phyloP scores from a whole-genome alignment of 2,888 invertebrate species.

The Pseudococcus jackbeardsleyi region DNA sequence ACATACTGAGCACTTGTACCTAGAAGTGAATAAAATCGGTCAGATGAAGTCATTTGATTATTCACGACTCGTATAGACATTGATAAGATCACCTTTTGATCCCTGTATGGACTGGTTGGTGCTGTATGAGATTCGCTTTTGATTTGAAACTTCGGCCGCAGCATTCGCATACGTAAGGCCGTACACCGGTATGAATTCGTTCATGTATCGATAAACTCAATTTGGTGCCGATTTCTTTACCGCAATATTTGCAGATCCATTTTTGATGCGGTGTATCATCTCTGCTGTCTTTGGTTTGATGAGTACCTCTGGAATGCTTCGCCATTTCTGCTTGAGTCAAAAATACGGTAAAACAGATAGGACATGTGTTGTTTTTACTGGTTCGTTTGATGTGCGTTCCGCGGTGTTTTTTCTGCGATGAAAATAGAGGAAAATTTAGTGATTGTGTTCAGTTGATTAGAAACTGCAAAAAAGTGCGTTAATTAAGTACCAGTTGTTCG shows the following conservation, averaged over 20 bases:
- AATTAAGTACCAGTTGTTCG: background rate
- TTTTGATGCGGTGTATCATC: background rate
- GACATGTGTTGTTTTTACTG: constrained; percentile 40
- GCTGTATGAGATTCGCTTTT: constrained; percentile 67
- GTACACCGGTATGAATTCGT: constrained; percentile 67
- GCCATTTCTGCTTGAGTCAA: constrained; percentile 7
- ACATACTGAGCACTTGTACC: constrained; percentile 67
- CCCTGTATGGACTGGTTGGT: constrained; percentile 67
- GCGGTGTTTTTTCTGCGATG: background rate
- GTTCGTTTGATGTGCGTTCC: constrained; percentile 25
- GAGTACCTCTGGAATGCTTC: constrained; percentile 43
- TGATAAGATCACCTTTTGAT: constrained; percentile 62
- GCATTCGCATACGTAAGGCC: constrained; percentile 68
- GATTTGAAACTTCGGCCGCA: constrained; percentile 68
- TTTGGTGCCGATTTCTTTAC: constrained; percentile 67
- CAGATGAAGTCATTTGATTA: background rate
- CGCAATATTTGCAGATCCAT: constrained; percentile 67
- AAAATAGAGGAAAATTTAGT: background rate
- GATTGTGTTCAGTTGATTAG: background rate
- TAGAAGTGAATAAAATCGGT: background rate
- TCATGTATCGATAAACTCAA: constrained; percentile 67
- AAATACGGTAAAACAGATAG: constrained; percentile 46
- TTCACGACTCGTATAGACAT: background rate
- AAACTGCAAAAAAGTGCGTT: background rate
- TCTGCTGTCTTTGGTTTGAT: background rate